phyloP scores from a whole-genome alignment of 2,888 invertebrate genomes.

The Tholera decimalis region DNA sequence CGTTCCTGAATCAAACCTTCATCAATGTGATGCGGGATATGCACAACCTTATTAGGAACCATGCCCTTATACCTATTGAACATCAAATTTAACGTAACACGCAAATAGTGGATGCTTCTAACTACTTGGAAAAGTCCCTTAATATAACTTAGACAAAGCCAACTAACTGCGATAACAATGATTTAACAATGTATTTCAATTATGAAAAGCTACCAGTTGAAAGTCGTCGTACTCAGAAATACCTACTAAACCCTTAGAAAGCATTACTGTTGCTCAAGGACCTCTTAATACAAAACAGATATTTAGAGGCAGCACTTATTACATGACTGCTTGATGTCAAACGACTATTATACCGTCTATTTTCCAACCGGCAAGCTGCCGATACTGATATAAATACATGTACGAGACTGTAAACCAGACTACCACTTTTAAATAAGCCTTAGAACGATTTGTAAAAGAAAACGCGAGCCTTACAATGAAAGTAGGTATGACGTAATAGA shows the following conservation, averaged over 20 bases:
- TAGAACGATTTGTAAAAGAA: not conserved
- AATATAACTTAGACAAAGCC: too few species aligned
- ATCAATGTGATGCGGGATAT: too few species aligned
- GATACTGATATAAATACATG: not conserved
- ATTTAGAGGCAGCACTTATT: too few species aligned
- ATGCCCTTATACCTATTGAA: too few species aligned
- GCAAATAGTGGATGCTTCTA: not conserved
- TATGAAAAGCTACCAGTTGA: not conserved
- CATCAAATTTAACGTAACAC: conserved; percentile 20
- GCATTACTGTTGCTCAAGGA: too few species aligned
- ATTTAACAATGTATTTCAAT: not conserved
- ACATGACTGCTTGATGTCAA: not conserved
- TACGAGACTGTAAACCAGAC: not conserved
- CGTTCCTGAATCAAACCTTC: conserved; percentile 62
- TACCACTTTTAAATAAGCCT: not conserved
- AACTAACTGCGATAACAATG: not conserved
- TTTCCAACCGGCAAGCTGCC: not conserved
- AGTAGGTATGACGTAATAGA: not conserved
- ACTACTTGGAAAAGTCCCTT: too few species aligned
- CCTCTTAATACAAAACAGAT: too few species aligned
- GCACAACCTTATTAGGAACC: too few species aligned
- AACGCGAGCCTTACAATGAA: not conserved
- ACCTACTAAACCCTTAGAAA: too few species aligned
- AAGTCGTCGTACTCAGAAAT: too few species aligned
- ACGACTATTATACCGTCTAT: not conserved